phyloP scores from a whole-genome alignment of 2,113 vertebrate genomes.

The Tapirus terrestris region DNA sequence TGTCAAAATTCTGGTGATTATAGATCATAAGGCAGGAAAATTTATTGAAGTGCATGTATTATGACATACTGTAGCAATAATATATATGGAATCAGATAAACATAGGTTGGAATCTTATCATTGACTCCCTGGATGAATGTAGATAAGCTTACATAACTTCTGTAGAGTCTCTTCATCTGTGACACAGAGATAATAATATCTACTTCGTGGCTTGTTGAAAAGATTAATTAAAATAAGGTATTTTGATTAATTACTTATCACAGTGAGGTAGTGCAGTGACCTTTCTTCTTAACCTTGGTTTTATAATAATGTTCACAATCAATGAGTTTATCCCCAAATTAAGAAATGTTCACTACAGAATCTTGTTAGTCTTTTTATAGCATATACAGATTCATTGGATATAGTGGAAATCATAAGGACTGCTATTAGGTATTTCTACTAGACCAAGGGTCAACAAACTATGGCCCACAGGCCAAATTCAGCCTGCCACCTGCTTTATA shows the following conservation, averaged over 20 bases:
- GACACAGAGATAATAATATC: background rate
- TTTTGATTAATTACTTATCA: conserved; percentile 10
- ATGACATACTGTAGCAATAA: background rate
- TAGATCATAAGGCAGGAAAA: conserved; percentile 4
- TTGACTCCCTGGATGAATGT: background rate
- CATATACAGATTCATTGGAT: background rate
- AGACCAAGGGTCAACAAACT: background rate
- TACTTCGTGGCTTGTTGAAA: conserved; percentile 20
- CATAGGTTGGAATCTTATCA: background rate
- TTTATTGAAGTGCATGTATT: background rate
- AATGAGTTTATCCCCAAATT: background rate
- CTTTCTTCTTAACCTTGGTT: background rate
- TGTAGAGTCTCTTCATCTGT: background rate
- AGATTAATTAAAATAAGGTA: conserved; percentile 53
- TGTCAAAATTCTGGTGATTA: conserved; percentile 26
- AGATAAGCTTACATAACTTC: background rate
- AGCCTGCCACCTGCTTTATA: background rate
- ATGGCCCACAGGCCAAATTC: background rate
- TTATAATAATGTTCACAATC: background rate
- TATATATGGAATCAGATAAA: background rate
- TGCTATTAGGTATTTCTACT: background rate
- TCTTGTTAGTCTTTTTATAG: background rate
- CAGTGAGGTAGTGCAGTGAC: background rate
- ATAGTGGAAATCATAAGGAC: background rate
- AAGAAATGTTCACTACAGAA: conserved; percentile 6